A percentile compares a stretch with the other conserved stretches of the same genome.
These are phyloP conservation scores for Propithecus coquereli DNA, from an alignment of 2,113 vertebrate genomes.

Conservation along the genomic window DNA sequence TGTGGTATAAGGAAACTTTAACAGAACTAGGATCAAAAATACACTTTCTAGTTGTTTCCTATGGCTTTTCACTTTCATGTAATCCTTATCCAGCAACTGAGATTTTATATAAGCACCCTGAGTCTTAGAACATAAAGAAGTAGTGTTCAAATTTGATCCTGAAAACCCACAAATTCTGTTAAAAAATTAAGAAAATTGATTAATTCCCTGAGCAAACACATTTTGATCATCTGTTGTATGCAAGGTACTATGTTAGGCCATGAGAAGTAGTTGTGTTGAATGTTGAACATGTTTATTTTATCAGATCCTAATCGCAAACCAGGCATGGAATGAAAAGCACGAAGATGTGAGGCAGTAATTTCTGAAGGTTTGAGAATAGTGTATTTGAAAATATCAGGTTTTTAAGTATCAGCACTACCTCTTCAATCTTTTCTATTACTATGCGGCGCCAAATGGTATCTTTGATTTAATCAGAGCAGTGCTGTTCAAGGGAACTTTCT, in stretches of 20 bases:
- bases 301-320: background rate
- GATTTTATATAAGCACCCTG: background rate
- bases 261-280: background rate
- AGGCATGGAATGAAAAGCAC: background rate
- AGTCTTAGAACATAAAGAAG: background rate
- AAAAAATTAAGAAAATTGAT: background rate
- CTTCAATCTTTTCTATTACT: background rate
- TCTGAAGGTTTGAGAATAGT: background rate
- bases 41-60: background rate
- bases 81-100: background rate
- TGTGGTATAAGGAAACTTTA: background rate
- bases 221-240: background rate
- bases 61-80: background rate
- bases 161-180: background rate
- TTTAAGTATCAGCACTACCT: background rate
- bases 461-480: slow-evolving; percentile 14
- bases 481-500: background rate
- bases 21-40: background rate
- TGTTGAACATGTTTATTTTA: background rate
- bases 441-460: background rate
- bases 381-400: background rate
- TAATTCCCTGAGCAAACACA: background rate
- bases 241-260: background rate
- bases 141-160: background rate
- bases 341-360: background rate